These are phyloP conservation scores for Epizoanthus stellaris DNA, from an alignment of 92 coral and sea anemone species.

Conservation along the genomic window DNA sequence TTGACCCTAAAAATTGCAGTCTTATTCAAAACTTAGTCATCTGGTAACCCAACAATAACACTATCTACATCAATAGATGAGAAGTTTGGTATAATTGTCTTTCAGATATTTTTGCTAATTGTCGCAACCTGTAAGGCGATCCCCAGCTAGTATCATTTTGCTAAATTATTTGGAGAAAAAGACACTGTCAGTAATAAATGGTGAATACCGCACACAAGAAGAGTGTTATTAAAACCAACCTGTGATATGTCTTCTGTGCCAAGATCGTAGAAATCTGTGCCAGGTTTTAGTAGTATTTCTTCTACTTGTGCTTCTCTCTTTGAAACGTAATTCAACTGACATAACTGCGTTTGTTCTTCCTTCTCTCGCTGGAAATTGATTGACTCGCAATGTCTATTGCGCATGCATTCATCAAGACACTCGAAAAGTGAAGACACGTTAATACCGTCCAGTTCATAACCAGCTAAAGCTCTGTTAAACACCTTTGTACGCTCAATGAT, in stretches of 20 bases:
- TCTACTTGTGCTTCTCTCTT: background rate
- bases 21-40: too few species aligned
- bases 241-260: conserved; percentile 31
- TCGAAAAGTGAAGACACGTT: conserved; percentile 34
- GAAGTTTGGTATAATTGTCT: too few species aligned
- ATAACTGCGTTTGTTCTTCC: background rate
- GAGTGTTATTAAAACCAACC: conserved; percentile 29
- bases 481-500: background rate
- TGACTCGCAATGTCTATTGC: conserved; percentile 55
- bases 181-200: background rate
- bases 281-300: background rate
- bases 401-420: conserved; percentile 58
- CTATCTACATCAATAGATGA: too few species aligned
- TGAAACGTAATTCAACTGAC: conserved; percentile 30
- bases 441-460: background rate
- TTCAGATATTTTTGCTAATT: too few species aligned
- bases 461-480: background rate
- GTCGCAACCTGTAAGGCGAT: too few species aligned
- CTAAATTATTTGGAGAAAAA: background rate
- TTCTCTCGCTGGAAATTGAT: conserved; percentile 22
- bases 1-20: too few species aligned
- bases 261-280: conserved; percentile 47
- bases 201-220: background rate
- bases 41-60: too few species aligned
- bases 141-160: too few species aligned